Conservation (phyloP, 2,888 invertebrate species). For the Papilio gigon region DNA sequence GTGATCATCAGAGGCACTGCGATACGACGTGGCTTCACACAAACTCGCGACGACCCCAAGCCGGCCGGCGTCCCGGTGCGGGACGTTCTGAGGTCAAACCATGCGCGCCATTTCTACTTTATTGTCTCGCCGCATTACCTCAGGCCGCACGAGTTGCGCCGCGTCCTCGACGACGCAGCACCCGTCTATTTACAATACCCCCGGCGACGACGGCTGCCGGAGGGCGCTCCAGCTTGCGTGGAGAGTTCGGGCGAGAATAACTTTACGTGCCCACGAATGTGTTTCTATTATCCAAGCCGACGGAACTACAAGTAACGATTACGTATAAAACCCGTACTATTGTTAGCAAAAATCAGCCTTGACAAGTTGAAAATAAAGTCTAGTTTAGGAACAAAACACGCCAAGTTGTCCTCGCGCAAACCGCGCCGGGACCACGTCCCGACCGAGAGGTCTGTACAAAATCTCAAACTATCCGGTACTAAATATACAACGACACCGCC, state of each 20-base stretch:
- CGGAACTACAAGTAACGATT: slow-evolving; percentile 56
- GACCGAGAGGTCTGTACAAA: slow-evolving; percentile 60
- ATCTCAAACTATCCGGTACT: slow-evolving; percentile 58
- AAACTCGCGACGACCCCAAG: neutral
- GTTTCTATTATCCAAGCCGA: slow-evolving; percentile 54
- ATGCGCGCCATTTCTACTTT: slow-evolving; percentile 48
- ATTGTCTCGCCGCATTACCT: slow-evolving; percentile 68
- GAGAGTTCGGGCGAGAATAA: slow-evolving; percentile 61
- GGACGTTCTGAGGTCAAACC: slow-evolving; percentile 12
- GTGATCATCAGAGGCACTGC: slow-evolving; percentile 64
- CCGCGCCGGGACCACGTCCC: slow-evolving; percentile 40
- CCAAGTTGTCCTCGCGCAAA: slow-evolving; percentile 67
- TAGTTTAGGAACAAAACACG: slow-evolving; percentile 76
- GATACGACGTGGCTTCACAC: slow-evolving; percentile 39
- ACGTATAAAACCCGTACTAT: slow-evolving; percentile 69
- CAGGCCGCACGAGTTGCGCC: slow-evolving; percentile 57
- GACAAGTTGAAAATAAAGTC: slow-evolving; percentile 73
- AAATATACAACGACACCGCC: slow-evolving; percentile 55
- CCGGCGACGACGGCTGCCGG: neutral
- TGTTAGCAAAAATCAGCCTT: slow-evolving; percentile 73
- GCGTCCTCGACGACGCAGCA: slow-evolving; percentile 57
- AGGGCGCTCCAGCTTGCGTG: neutral
- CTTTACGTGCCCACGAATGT: slow-evolving; percentile 55
- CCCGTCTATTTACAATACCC: slow-evolving; percentile 59
- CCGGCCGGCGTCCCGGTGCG: neutral